Evolutionary conservation across 2,888 invertebrate genomes (phyloP), one percentile per base, ranked within the genome.

Genomic region (Nipponacmea schrenckii): DNA sequence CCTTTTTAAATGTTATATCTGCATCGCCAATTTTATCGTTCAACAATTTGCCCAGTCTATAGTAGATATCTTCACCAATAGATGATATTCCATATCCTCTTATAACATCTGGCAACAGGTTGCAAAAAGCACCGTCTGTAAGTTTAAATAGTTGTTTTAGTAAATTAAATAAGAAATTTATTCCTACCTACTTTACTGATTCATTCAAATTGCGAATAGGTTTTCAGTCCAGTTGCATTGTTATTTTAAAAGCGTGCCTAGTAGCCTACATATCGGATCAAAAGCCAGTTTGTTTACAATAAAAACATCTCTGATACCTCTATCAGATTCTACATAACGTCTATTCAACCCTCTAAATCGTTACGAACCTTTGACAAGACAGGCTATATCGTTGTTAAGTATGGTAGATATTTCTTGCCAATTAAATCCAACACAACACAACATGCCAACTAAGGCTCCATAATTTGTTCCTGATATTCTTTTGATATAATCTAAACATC

Each of bases 1-100:
- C 82, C 77, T 81, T 69, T 24, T 62, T 68, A 65, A 81, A 82
- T 12, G 82, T 81, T 63, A 80, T 75, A 70, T 80, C 77, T 7
- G 74, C 69, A 56, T 74, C 67, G 24, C 70, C 70, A n/a, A 56
- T 66, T 45, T 66, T 65, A 39, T 80, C 74, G 31, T 74, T 69
- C 48, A 81, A 56, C 64, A 71, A 69, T 15, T 75, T 69, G 14
- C 77, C 74, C n/a, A 82, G 68, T 77, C 76, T 80, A 0, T 72
- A 67, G 67, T 72, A 67, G n/a, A 81, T 31, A 27, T 69, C 69
- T 65, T 77, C 67, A 20, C 76, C 77, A 4, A 24, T 24, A 10
- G 75, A 70, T 44, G 76, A 69, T 72, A 74, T 69, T 12, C 77
- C 77, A 46, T 72, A 76, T 14, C 56, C 44, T 14, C 62, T 45